Evolutionary conservation across 2,797 vertebrate genomes (phyloP), one percentile per base, ranked within the genome.

Genomic region (Lepus townsendii): DNA sequence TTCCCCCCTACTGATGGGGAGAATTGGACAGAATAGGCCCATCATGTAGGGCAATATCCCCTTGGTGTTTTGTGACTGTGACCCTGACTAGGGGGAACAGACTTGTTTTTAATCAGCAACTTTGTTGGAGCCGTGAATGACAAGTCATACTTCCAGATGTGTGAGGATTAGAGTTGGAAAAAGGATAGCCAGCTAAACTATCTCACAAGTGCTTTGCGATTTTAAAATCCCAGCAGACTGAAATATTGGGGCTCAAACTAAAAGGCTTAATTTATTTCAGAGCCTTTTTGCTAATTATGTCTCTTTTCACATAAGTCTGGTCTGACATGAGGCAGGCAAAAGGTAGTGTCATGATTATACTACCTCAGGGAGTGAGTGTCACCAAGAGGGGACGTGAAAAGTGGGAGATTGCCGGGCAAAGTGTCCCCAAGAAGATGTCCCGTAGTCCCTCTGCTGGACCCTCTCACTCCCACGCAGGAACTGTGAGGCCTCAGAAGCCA

Each of bases 101-200:
- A 38, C 50, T 87, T 94, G n/a, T n/a, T 71, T 96, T 87, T 72
- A 73, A 62, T 84, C 16, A 71, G 47, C 84, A 94, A 4, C 90
- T 93, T 86, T 26, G 38, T 50, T 83, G 30, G 42, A 80, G 80
- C 76, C 69, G 0, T 85, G 7, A 86, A 85, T 63, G 65, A 17
- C 62, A 90, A 78, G 75, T 32, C n/a, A 14, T 42, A 69, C 57
- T 85, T 88, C 66, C 32, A 92, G 66, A 93, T 60, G 32, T 71
- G 17, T 7, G n/a, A 88, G 75, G 16, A 11, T 92, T 80, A 19
- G 26, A 78, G 26, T 60, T 92, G 75, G 86, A 66, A 60, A 78
- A 95, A 80, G 66, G 14, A 54, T 50, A 72, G 30, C 60, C 60
- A 76, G 80, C 35, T 92, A 66, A 88, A 83, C 66, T 82, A 82